These are phyloP conservation scores for Zaprionus capensis DNA, from an alignment of 1,140 invertebrate genomes.

Conservation along the genomic window DNA sequence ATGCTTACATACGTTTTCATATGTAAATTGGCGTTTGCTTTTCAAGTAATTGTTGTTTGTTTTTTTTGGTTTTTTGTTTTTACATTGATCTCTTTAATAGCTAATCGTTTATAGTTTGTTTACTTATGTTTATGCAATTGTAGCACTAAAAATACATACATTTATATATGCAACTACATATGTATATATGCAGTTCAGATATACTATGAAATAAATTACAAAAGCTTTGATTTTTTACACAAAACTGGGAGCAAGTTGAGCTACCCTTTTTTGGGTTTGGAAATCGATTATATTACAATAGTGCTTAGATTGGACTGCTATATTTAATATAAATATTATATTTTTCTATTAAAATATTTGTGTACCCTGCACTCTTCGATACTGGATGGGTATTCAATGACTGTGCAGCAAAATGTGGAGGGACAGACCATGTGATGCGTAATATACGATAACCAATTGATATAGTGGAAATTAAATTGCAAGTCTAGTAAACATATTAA, in stretches of 20 bases:
- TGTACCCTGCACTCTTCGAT: background rate
- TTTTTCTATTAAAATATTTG: slow-evolving; percentile 31
- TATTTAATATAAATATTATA: slow-evolving; percentile 33
- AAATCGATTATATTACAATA: slow-evolving; percentile 72
- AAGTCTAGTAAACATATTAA: background rate
- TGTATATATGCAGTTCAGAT: slow-evolving; percentile 51
- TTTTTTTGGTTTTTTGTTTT: slow-evolving; percentile 48
- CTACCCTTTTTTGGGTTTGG: slow-evolving; percentile 13
- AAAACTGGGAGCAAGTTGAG: slow-evolving; percentile 38
- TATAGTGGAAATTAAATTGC: too few relatives aligned
- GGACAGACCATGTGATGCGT: background rate
- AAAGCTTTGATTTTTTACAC: slow-evolving; percentile 78
- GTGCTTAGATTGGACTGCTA: slow-evolving; percentile 49
- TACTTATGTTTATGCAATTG: slow-evolving; percentile 4
- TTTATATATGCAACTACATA: slow-evolving; percentile 5
- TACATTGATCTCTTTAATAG: slow-evolving; percentile 67
- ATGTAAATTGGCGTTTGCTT: slow-evolving; percentile 77
- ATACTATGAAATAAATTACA: slow-evolving; percentile 80
- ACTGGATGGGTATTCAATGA: background rate
- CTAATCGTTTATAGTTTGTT: slow-evolving; percentile 28
- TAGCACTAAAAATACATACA: slow-evolving; percentile 14
- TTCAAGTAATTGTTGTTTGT: slow-evolving; percentile 66
- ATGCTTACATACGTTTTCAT: slow-evolving; percentile 29
- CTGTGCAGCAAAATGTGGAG: background rate
- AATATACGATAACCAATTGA: too few relatives aligned